Conservation (phyloP, 2,888 invertebrate species). For the Drosophila mimica region DNA sequence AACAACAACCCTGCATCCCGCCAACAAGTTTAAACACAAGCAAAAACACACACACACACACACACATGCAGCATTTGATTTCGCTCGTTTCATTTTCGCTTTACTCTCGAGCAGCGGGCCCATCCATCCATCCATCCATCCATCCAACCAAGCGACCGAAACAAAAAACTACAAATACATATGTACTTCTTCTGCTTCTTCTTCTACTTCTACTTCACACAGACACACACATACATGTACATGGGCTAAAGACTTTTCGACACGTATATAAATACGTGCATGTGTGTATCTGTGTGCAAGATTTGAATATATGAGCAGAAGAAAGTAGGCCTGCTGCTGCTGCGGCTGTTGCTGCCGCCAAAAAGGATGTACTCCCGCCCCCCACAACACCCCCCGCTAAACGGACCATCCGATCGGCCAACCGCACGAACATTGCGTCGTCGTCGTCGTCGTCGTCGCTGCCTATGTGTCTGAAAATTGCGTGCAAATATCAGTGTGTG, state of each 20-base stretch:
- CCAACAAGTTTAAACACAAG: conserved; percentile 34
- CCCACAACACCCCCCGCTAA: conserved; percentile 24
- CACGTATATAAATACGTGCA: conserved; percentile 10
- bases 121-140: conserved; percentile 12
- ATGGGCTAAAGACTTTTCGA: conserved; percentile 31
- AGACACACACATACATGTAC: conserved; percentile 11
- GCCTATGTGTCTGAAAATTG: conserved; percentile 44
- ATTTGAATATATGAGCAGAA: conserved; percentile 63
- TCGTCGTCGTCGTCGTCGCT: conserved; percentile 36
- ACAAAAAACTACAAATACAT: conserved; percentile 47
- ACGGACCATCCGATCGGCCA: conserved; percentile 49
- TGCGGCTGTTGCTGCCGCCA: conserved; percentile 60
- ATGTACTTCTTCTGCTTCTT: conserved; percentile 16
- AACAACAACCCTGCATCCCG: conserved; percentile 33
- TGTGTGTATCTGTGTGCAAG: conserved; percentile 35
- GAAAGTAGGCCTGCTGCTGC: conserved; percentile 73
- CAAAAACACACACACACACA: conserved; percentile 31
- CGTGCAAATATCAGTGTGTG: conserved; percentile 39
- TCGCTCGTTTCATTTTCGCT: conserved; percentile 53
- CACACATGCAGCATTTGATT: conserved; percentile 59
- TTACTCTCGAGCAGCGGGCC: conserved; percentile 46
- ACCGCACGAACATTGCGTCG: conserved; percentile 71
- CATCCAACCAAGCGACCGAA: conserved; percentile 12
- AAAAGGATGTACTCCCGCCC: conserved; percentile 70
- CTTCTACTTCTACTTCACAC: background rate